Conservation (phyloP, 23 tunicate genomes). For the Trididemnum miniatum region DNA sequence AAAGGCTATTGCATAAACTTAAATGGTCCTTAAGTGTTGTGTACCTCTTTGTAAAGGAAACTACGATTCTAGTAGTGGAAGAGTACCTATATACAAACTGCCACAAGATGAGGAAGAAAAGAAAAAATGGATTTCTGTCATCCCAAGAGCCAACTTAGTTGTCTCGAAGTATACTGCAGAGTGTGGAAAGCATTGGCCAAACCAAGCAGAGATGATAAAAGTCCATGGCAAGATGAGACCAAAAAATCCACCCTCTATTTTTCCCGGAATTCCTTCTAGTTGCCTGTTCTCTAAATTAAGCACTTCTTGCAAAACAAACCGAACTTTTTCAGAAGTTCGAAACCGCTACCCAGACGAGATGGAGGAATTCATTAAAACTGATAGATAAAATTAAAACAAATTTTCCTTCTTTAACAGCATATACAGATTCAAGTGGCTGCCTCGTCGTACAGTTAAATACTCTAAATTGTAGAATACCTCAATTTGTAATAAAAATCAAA, state of each 20-base stretch:
- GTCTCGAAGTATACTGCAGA: background rate
- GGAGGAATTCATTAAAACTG: too few species aligned
- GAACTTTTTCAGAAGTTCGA: background rate
- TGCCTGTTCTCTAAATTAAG: background rate
- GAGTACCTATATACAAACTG: too few species aligned
- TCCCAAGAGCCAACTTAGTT: too few species aligned
- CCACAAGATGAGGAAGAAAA: too few species aligned
- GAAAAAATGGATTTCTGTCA: too few species aligned
- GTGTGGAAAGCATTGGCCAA: background rate
- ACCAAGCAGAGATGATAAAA: background rate
- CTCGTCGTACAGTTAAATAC: background rate
- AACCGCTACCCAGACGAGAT: background rate
- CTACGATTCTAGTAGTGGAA: too few species aligned
- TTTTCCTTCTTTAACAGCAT: too few species aligned
- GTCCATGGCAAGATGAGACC: too few species aligned
- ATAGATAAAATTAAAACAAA: background rate
- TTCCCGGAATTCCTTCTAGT: background rate
- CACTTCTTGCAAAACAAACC: background rate
- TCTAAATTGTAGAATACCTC: background rate
- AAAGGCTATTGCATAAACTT: too few species aligned
- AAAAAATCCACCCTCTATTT: background rate
- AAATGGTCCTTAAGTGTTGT: too few species aligned
- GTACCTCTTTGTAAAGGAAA: too few species aligned
- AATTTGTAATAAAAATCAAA: too few species aligned
- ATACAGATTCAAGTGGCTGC: background rate